Conservation (phyloP, 2,888 invertebrate species). For the Pasiphila rectangulata region DNA sequence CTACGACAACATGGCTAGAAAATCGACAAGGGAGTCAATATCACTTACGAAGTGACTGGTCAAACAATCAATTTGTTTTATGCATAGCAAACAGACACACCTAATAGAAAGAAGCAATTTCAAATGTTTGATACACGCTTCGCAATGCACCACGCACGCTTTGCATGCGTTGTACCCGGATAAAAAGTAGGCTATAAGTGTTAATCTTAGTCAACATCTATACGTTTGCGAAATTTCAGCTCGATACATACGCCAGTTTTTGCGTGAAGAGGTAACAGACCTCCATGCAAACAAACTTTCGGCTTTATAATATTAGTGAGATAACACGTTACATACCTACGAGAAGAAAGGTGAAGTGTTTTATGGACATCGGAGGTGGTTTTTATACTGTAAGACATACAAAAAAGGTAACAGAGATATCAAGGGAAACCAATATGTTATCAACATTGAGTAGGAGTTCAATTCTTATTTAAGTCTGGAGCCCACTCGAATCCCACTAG, state of each 20-base stretch:
- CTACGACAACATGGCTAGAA: not conserved
- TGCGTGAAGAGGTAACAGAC: too few relatives aligned
- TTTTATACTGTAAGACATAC: constrained; percentile 8
- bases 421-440: constrained; percentile 37
- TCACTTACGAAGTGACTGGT: constrained; percentile 8
- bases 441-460: constrained; percentile 47
- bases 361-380: too few relatives aligned
- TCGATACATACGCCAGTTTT: too few relatives aligned
- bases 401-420: constrained; percentile 27
- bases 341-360: too few relatives aligned
- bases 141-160: constrained; percentile 2
- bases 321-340: too few relatives aligned
- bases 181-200: not conserved
- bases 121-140: constrained; percentile 15
- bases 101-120: constrained; percentile 16
- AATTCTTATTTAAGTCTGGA: constrained; percentile 45
- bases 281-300: too few relatives aligned
- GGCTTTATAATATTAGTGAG: too few relatives aligned
- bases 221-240: too few relatives aligned
- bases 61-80: constrained; percentile 25
- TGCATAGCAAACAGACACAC: constrained; percentile 18
- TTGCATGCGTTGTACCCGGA: not conserved
- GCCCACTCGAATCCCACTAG: constrained; percentile 50
- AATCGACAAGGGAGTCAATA: not conserved
- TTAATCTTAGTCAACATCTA: too few relatives aligned